phyloP scores from a whole-genome alignment of 2,797 vertebrate genomes.

The Poecilia picta region DNA sequence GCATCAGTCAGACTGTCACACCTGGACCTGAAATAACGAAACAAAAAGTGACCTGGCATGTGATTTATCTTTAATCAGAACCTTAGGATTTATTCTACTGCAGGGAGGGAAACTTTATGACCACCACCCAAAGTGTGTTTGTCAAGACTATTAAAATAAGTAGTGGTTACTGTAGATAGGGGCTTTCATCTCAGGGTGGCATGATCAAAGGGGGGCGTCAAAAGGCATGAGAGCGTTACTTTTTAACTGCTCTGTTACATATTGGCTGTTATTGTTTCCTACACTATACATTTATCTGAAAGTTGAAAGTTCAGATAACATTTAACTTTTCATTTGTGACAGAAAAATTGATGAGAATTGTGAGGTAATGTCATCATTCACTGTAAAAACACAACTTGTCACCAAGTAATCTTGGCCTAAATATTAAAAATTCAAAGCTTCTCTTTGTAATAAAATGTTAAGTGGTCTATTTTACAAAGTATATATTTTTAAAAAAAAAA shows the following conservation, averaged over 20 bases:
- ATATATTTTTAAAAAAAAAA: not conserved
- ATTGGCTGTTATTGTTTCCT: not conserved
- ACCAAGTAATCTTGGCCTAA: too few species aligned
- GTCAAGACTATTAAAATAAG: not conserved
- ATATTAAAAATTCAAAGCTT: not conserved
- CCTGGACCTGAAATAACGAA: conserved; percentile 41
- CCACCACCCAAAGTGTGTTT: not conserved
- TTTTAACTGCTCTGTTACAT: not conserved
- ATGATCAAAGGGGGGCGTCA: not conserved
- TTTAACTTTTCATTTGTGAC: not conserved
- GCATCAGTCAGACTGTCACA: conserved; percentile 38
- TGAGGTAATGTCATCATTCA: too few species aligned
- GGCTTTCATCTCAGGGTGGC: not conserved
- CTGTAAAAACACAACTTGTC: too few species aligned
- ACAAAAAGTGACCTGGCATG: conserved; percentile 21
- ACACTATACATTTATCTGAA: not conserved
- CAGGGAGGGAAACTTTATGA: not conserved
- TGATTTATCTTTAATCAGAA: conserved; percentile 9
- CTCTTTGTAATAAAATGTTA: not conserved
- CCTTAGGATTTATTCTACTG: conserved; percentile 8
- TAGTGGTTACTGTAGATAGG: not conserved
- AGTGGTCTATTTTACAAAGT: not conserved
- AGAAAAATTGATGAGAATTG: not conserved
- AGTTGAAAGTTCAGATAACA: not conserved
- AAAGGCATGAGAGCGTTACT: not conserved